Evolutionary conservation across 2,888 invertebrate genomes (phyloP), one percentile per base, ranked within the genome.

Genomic region (Coleophora flavipennella): DNA sequence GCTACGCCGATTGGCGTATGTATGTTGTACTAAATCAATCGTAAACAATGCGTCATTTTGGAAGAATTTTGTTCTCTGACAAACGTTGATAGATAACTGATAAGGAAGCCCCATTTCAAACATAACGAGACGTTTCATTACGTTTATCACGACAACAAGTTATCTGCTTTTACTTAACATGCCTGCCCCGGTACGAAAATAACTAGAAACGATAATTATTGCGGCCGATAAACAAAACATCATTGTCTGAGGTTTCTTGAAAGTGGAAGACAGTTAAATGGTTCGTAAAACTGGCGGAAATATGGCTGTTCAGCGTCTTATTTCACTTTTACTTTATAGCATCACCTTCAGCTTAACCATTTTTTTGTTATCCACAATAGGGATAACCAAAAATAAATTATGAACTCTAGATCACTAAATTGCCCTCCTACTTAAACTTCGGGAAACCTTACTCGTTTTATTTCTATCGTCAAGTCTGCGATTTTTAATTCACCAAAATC

Each of bases 101-200:
- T 42, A 43, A 39, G 38, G 13, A 50, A 44, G 41, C 33, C 42
- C 42, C 42, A 43, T 46, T 48, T 45, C 40, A 35, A 34, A 40
- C 44, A 43, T 40, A 38, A 44, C 42, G 36, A 43, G 40, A 35
- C 35, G 13, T 28, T 13, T 41, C 53, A 55, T 60, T 62, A 57
- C 45, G 38, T 44, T 58, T 62, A 59, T 60, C 57, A 43, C 36
- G 36, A 37, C 43, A 40, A 43, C 39, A 53, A 49, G 52, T 51
- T 54, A 51, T 48, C 47, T 47, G 35, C 45, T 48, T 49, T 48
- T 38, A 25, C 33, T 38, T 35, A 20, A 20, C 20, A 20, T 20
- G 20, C 20, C 3, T 6, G 20, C 20, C 20, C 13, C n/a, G 13
- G 34, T 36, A 38, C 42, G 36, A 36, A 42, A 42, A 39, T 42